Conservation (phyloP, 2,888 invertebrate species). For the Apotomis turbidana region DNA sequence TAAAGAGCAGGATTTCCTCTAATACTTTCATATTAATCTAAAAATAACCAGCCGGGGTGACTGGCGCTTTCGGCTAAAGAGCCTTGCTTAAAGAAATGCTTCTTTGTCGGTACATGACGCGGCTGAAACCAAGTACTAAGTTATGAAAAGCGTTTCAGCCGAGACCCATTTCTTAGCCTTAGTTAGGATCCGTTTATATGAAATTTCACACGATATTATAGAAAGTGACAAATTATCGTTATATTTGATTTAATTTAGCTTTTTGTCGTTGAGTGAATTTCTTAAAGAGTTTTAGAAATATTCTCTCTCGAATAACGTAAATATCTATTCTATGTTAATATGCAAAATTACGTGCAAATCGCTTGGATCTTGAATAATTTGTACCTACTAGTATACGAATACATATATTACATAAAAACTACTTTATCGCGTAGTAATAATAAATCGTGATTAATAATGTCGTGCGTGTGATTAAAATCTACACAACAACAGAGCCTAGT, state of each 20-base stretch:
- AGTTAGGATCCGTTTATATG: conserved; percentile 5
- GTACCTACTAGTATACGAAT: no score
- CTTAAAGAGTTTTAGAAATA: not conserved
- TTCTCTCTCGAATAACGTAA: not conserved
- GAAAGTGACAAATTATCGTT: conserved; percentile 27
- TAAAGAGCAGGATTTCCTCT: conserved; percentile 34
- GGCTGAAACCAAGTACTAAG: conserved; percentile 25
- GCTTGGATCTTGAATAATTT: no score
- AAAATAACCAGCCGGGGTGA: conserved; percentile 34
- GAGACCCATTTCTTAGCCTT: conserved; percentile 19
- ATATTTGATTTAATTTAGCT: not conserved
- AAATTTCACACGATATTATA: not conserved
- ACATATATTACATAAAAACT: no score
- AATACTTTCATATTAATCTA: conserved; percentile 23
- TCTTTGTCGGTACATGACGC: conserved; percentile 30
- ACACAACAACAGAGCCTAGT: no score
- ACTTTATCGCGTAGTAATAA: no score
- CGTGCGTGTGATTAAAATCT: no score
- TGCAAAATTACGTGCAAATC: no score
- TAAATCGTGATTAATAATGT: no score
- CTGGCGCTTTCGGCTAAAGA: conserved; percentile 21
- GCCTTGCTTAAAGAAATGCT: conserved; percentile 20
- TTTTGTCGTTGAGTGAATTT: not conserved
- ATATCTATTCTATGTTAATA: no score
- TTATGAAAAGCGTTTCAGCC: conserved; percentile 31